phyloP scores from a whole-genome alignment of 2,113 vertebrate species.

The Vulpes lagopus region DNA sequence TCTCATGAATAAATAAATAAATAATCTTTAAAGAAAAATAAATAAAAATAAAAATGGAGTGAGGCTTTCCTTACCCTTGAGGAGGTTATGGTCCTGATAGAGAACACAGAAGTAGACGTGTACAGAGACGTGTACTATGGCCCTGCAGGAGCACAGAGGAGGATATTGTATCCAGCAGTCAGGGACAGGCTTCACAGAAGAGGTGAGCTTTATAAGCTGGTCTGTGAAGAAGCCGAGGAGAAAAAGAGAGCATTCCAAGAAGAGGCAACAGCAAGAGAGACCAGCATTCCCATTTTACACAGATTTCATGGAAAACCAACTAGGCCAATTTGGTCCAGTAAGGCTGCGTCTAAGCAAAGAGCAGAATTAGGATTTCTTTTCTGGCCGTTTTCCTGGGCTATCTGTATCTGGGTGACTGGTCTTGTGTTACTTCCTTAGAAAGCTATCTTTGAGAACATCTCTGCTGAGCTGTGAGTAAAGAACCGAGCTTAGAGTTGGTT shows the following conservation, averaged over 20 bases:
- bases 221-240: background rate
- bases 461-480: background rate
- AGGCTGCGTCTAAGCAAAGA: background rate
- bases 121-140: background rate
- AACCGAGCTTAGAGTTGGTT: background rate
- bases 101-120: background rate
- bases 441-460: background rate
- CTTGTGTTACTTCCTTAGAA: slow-evolving; percentile 5
- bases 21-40: too few relatives aligned
- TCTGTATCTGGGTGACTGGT: background rate
- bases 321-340: background rate
- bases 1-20: too few relatives aligned
- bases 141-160: background rate
- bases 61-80: background rate
- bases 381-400: background rate
- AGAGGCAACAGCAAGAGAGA: background rate
- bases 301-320: background rate
- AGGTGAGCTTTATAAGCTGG: background rate
- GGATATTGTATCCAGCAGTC: background rate
- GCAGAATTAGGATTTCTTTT: background rate
- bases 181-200: background rate
- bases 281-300: background rate
- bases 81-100: background rate
- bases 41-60: background rate
- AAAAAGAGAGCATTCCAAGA: background rate